Evolutionary conservation across 2,113 vertebrate genomes (phyloP), one percentile per base, ranked within the genome.

Genomic region (Mohoua ochrocephala): DNA sequence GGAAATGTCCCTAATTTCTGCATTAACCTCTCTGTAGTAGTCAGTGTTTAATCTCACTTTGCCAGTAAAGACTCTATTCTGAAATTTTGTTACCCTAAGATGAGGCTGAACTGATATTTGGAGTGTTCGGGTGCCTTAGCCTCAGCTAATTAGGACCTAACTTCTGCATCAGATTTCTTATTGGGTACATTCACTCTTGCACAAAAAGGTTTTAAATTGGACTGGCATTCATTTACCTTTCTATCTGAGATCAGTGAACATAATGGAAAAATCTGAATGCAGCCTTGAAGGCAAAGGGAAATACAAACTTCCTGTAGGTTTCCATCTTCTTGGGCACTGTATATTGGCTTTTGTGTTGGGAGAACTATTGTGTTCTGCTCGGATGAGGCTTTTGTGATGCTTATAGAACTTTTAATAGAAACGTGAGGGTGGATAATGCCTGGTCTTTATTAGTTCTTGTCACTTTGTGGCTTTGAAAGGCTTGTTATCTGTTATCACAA

Each of bases 391-490:
- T 87, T 52, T 87, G 67, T 80, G 84, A 81, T 91, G 57, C 73
- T 78, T 84, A 84, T 60, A 41, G 56, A 91, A 87, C 60, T 75
- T 73, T 44, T 84, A 93, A 77, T 84, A 91, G 94, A 86, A 95
- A 89, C 0, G 7, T 63, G 68, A 68, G 68, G 53, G 60, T 77
- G 90, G 78, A 57, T 82, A 91, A 89, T 37, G 54, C 61, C 56
- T 88, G 67, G 27, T 90, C 65, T 95, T 87, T 95, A 93, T 95
- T 93, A 89, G 49, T 81, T 95, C 87, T 84, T 94, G 77, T 92
- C 89, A 84, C 77, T 93, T 77, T 35, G n/a, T 91, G 88, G 60
- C 77, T 95, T 84, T 92, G 89, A 94, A 95, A 94, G 68, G 53
- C 63, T 94, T 67, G 80, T 86, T 92, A 76, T 92, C 85, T 82